A percentile compares a stretch with the other conserved stretches of the same genome.
Conservation (phyloP, 2,888 invertebrate species). For the Diarsia brunnea region DNA sequence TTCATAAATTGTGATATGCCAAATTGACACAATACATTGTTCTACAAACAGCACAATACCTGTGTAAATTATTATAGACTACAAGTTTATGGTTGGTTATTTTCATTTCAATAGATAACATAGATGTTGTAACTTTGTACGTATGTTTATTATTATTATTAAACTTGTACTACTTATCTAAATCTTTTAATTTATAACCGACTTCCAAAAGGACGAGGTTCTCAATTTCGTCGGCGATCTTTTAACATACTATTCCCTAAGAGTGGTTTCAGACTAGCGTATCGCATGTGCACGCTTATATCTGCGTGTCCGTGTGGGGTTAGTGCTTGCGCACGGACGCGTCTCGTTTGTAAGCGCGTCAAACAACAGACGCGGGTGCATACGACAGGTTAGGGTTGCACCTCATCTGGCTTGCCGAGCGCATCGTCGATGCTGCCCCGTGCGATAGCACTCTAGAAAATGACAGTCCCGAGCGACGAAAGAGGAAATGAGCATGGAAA, state of each 20-base stretch:
- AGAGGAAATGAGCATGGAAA: not conserved
- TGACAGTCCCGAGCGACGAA: not conserved
- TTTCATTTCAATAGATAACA: constrained; percentile 68
- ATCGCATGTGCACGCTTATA: not conserved
- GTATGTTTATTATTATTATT: constrained; percentile 71
- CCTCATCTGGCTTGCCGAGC: not conserved
- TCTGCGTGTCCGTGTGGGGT: no score
- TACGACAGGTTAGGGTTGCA: not conserved
- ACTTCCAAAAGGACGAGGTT: no score
- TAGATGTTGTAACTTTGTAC: constrained; percentile 71
- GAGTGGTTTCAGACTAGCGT: not conserved
- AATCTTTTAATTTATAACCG: constrained; percentile 16
- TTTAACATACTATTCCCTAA: not conserved
- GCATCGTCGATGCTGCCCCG: no score
- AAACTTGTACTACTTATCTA: constrained; percentile 66
- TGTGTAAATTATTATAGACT: constrained; percentile 59
- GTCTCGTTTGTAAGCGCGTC: not conserved
- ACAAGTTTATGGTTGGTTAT: constrained; percentile 63
- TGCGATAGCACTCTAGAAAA: no score
- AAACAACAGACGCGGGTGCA: no score
- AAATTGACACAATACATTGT: constrained; percentile 61
- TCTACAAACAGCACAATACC: constrained; percentile 60
- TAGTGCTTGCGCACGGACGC: no score
- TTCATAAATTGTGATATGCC: constrained; percentile 65
- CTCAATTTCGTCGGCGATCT: no score